phyloP scores from a whole-genome alignment of 2,113 vertebrate species.

The Macquaria ambigua region DNA sequence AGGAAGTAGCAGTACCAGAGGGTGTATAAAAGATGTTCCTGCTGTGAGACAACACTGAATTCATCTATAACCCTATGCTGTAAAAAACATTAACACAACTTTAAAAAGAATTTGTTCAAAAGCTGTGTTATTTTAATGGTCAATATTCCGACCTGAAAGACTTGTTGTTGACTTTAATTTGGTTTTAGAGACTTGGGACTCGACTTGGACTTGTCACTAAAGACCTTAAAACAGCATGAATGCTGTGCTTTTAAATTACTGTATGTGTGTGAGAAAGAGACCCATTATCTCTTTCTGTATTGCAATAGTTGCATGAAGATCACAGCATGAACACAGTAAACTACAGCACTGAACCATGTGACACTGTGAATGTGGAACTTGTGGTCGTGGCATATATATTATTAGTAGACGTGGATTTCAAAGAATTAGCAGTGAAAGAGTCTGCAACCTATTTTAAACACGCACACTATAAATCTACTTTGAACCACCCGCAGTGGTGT shows the following conservation, averaged over 20 bases:
- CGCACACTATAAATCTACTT: slow-evolving; percentile 4
- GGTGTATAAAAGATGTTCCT: background rate
- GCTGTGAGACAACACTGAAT: background rate
- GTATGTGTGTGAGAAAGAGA: background rate
- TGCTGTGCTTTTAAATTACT: background rate
- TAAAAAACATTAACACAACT: background rate
- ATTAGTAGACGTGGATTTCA: slow-evolving; percentile 25
- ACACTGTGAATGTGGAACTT: slow-evolving; percentile 5
- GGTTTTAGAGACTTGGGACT: too few relatives aligned
- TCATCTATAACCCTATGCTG: background rate
- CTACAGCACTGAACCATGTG: background rate
- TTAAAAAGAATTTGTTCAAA: background rate
- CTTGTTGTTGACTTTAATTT: background rate
- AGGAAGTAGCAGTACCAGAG: background rate
- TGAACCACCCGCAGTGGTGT: slow-evolving; percentile 4
- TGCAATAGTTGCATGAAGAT: background rate
- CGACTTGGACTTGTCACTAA: background rate
- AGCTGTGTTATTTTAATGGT: background rate
- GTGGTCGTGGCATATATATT: slow-evolving; percentile 21
- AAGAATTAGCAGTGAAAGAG: slow-evolving; percentile 39
- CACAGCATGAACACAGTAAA: background rate
- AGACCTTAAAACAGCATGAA: background rate
- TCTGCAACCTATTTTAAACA: slow-evolving; percentile 19
- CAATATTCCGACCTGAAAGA: background rate
- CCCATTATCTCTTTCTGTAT: background rate